Percentiles rank a stretch among this genome's conserved stretches.
phyloP scores from a whole-genome alignment of 2,797 vertebrate species.

The Halcyon badia region DNA sequence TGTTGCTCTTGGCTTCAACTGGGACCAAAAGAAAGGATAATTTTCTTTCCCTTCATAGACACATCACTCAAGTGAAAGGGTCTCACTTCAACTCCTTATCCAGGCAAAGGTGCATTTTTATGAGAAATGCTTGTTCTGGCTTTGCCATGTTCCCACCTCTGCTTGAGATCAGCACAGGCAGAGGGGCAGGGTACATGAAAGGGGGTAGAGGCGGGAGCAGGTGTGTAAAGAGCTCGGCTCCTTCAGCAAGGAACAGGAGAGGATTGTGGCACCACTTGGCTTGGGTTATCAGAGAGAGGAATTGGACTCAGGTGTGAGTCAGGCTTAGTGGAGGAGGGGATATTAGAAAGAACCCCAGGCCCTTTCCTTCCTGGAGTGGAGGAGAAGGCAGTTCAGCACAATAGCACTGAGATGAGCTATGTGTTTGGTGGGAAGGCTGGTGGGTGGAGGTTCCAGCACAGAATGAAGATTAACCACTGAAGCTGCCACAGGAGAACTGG shows the following conservation, averaged over 20 bases:
- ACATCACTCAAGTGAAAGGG: background rate
- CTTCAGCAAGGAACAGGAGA: background rate
- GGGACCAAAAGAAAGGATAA: background rate
- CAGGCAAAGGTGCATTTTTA: background rate
- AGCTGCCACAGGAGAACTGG: background rate
- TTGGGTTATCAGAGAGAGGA: background rate
- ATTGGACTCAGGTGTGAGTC: background rate
- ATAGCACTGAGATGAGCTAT: rapidly evolving
- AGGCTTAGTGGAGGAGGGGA: background rate
- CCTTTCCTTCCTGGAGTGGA: rapidly evolving
- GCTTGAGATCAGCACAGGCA: background rate
- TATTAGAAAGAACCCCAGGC: background rate
- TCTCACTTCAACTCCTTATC: background rate
- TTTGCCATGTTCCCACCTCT: background rate
- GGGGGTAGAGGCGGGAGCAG: background rate
- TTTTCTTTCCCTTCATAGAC: background rate
- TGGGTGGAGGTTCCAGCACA: background rate
- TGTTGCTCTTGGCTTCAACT: background rate
- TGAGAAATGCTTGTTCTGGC: background rate
- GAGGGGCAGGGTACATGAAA: background rate
- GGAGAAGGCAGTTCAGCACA: background rate
- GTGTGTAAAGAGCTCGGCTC: background rate
- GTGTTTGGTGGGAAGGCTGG: background rate
- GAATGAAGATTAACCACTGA: background rate
- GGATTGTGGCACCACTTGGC: background rate